Conservation (phyloP, 2,113 vertebrate species). For the Smithornis capensis region DNA sequence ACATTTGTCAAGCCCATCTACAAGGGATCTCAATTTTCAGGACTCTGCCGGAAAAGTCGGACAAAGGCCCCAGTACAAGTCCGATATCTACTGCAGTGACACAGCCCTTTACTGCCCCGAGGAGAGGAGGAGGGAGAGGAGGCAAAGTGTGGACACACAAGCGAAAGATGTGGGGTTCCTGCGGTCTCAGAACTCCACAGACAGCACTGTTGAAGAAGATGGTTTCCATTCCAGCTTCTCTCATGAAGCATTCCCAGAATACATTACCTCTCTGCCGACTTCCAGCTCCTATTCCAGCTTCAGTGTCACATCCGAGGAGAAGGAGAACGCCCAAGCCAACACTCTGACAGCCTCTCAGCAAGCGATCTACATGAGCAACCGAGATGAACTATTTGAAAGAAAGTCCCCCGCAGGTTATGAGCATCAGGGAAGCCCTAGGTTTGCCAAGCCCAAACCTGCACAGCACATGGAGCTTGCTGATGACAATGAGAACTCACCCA, state of each 20-base stretch:
- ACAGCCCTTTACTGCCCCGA: constrained; percentile 92
- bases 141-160: constrained; percentile 85
- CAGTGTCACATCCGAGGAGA: constrained; percentile 89
- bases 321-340: constrained; percentile 82
- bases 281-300: constrained; percentile 95
- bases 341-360: constrained; percentile 90
- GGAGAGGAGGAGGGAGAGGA: constrained; percentile 81
- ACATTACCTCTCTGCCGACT: constrained; percentile 82
- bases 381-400: constrained; percentile 81
- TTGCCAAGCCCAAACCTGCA: constrained; percentile 78
- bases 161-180: constrained; percentile 77
- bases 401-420: constrained; percentile 80
- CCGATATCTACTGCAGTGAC: constrained; percentile 91
- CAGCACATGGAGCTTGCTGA: constrained; percentile 83
- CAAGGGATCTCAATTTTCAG: constrained; percentile 72
- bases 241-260: constrained; percentile 81
- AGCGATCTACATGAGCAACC: constrained; percentile 85
- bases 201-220: constrained; percentile 86
- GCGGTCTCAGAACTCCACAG: constrained; percentile 84
- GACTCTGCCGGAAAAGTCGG: constrained; percentile 77
- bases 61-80: constrained; percentile 81
- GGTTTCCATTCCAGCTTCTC: constrained; percentile 84
- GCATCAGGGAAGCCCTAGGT: constrained; percentile 76
- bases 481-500: constrained; percentile 75
- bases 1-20: constrained; percentile 79